Evolutionary conservation across 2,888 invertebrate genomes (phyloP).

Genomic region (Chrysotoxum bicinctum): DNA sequence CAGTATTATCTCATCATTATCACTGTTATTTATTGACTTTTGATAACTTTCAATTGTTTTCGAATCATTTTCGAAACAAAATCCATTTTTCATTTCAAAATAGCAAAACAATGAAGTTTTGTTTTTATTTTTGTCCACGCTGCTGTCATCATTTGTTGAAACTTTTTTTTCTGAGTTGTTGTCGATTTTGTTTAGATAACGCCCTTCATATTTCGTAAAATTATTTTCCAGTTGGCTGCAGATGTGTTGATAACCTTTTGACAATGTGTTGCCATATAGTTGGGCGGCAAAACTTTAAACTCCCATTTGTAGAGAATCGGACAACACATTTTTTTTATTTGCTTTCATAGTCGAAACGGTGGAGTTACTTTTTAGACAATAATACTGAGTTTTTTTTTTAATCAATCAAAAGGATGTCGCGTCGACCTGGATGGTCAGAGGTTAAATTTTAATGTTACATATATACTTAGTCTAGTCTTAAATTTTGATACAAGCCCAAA

Average conservation of each 20-base stretch:
- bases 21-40: conserved; percentile 16
- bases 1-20: conserved; percentile 14
- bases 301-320: conserved; percentile 6
- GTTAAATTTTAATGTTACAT: too few species aligned
- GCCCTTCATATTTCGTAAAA: conserved; percentile 16
- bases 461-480: too few species aligned
- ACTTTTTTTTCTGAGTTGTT: background rate
- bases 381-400: background rate
- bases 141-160: conserved; percentile 22
- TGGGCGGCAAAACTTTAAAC: conserved; percentile 30
- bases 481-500: too few species aligned
- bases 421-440: too few species aligned
- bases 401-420: too few species aligned
- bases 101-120: conserved; percentile 10
- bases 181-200: conserved; percentile 27
- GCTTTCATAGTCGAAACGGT: background rate
- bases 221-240: conserved; percentile 27
- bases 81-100: conserved; percentile 26
- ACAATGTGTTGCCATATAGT: conserved; percentile 35
- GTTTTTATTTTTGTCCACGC: background rate
- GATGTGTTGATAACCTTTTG: conserved; percentile 36
- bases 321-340: background rate
- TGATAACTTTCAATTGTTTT: conserved; percentile 33
- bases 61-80: conserved; percentile 4
- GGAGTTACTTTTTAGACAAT: background rate